Conservation (phyloP, 2,113 vertebrate genomes). For the Pitta sordida region DNA sequence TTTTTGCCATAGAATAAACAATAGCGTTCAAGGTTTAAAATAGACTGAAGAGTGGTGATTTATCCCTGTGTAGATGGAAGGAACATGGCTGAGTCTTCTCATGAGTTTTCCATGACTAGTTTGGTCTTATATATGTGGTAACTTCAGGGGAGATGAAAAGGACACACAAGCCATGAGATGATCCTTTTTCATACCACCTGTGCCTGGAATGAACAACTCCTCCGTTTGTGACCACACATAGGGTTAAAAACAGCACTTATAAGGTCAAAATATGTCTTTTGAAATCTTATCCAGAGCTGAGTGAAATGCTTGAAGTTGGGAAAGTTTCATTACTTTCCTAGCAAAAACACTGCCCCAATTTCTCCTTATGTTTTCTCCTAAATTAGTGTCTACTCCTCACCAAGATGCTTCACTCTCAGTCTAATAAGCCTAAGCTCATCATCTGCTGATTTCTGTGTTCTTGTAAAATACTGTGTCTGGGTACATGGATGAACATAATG, state of each 20-base stretch:
- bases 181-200: background rate
- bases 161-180: fast-evolving
- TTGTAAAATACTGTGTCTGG: background rate
- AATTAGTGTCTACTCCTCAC: background rate
- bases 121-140: background rate
- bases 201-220: background rate
- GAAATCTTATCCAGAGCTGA: background rate
- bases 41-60: background rate
- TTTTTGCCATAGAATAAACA: background rate
- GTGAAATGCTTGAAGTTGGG: background rate
- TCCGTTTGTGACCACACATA: background rate
- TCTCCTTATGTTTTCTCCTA: background rate
- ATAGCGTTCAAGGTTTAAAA: background rate
- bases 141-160: background rate
- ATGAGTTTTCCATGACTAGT: background rate
- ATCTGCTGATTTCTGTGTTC: background rate
- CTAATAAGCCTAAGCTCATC: background rate
- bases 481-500: background rate
- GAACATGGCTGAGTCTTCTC: background rate
- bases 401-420: background rate
- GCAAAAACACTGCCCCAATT: background rate
- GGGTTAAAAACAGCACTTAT: background rate
- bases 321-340: background rate
- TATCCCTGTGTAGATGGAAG: background rate
- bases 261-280: background rate